Base-by-base conservation (phyloP, 2,113 vertebrate species). In the Mugil cephalus region DNA sequence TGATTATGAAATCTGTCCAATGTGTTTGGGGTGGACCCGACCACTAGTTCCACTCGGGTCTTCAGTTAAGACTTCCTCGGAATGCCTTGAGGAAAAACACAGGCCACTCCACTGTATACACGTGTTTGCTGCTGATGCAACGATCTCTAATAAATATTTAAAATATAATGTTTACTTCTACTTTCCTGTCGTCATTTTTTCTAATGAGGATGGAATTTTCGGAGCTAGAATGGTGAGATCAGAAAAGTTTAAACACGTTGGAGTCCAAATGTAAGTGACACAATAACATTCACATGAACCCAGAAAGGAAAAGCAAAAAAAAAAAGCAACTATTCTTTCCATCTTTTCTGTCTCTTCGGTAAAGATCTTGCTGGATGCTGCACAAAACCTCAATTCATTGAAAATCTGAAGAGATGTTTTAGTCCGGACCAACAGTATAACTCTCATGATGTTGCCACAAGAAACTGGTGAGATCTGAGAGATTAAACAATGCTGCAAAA, bases 141-240 rank as follows among this genome's bases (percentile, higher is more conserved):
- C 14, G 4, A 21, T 50, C 8, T 10, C 11, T 6, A 3, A 30
- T 70, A 65, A 19, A 70, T 60, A 54, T 54, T 80, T 48, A 8
- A 6, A 21, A 34, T 21, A 42, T 15, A 53, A 7, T 46, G 24
- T 69, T 74, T 43, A 30, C 18, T 53, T 45, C 34, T 17, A 34
- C 6, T 1, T 48, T 39, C n/a, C 17, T 5, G 24, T 30, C 24
- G 24, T 5, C 24, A 30, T 30, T 30, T 30, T 5, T 30, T 5
- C n/a, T n/a, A n/a, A n/a, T n/a, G n/a, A n/a, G n/a, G 24, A 42
- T 8, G n/a, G n/a, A 21, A 45, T 45, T 36, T n/a, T 12, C 2
- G 7, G 7, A 9, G 3, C 24, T 30, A 5, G 24, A 8, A 8
- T 1, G 19, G 8, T 4, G 12, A 24, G 42, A 24, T 15, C 56